Evolutionary conservation across 2,797 vertebrate genomes (phyloP), one percentile per base, ranked within the genome.

Genomic region (Anabacerthia variegaticeps): DNA sequence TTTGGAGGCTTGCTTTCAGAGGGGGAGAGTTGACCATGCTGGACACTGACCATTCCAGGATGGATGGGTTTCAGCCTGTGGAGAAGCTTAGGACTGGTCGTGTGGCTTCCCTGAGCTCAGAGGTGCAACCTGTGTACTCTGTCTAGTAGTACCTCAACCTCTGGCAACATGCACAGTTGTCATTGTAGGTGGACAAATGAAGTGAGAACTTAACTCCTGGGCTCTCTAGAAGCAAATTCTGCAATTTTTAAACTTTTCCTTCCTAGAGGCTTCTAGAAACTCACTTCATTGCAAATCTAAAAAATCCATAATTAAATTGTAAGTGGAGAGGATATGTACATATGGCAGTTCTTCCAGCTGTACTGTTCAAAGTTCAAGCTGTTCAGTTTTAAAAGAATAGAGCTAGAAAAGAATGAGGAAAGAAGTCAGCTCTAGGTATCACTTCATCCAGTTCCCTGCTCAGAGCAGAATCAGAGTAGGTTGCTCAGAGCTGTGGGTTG

Each of bases 111-210:
- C 46, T 88, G 51, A 43, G 8, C 58, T 58, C 28, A 54, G 41
- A 78, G 21, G 21, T 21, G 22, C 15, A 8, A n/a, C 55, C 22
- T 55, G 2, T n/a, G 30, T 41, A 23, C 22, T 12, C 9, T 30
- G 21, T 10, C 65, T 36, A 43, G 30, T 26, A 26, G 16, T 12
- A 34, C 27, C 12, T 51, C 46, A 26, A 1, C 2, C 4, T 7
- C 11, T 15, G 3, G 10, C 32, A 21, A 37, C 0, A 0, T 43
- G 9, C 4, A 39, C 12, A 30, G 17, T 73, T 63, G 27, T 59
- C 37, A n/a, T n/a, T 43, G 26, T 30, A 54, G 21, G 37, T 14
- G 30, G 24, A 46, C 15, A 46, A 51, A 73, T 17, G 20, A 74
- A 16, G 8, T 52, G 19, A 78, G 52, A 43, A 56, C 13, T 75